These are phyloP conservation scores for Heterodera carotae DNA, from an alignment of 1,140 invertebrate species.

Conservation along the genomic window DNA sequence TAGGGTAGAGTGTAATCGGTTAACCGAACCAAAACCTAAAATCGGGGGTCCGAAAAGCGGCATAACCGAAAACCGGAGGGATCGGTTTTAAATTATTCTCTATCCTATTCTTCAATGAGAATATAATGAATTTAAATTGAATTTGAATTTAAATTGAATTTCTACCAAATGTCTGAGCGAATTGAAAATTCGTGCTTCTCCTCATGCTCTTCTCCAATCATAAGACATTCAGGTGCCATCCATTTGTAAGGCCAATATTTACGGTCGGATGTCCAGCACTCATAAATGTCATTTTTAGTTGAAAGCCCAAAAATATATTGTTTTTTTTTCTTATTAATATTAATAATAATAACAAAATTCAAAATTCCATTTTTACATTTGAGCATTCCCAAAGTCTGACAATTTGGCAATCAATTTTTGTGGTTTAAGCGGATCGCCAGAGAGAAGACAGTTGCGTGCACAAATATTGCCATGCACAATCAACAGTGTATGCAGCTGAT, in stretches of 20 bases:
- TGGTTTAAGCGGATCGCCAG: not conserved
- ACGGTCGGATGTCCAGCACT: not conserved
- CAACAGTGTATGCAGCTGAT: not conserved
- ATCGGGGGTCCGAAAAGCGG: too few species aligned
- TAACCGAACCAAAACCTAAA: too few species aligned
- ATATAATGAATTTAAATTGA: too few species aligned
- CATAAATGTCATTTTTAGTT: not conserved
- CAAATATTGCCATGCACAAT: not conserved
- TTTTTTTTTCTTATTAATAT: too few species aligned
- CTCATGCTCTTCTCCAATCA: not conserved
- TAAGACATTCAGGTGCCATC: not conserved
- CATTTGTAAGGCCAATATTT: not conserved
- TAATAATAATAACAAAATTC: too few species aligned
- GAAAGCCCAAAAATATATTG: not conserved
- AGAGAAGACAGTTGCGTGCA: not conserved
- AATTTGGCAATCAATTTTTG: not conserved
- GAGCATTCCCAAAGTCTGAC: not conserved
- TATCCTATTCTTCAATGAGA: too few species aligned
- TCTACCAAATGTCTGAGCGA: not conserved
- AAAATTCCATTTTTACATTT: too few species aligned
- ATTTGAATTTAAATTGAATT: not conserved
- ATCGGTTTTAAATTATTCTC: too few species aligned
- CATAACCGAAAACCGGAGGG: too few species aligned
- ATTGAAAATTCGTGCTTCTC: not conserved
- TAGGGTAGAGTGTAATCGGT: too few species aligned